Percentiles rank a stretch among this genome's conserved stretches.
phyloP scores from a whole-genome alignment of 2,113 vertebrate species.

The Embiotoca jacksoni region DNA sequence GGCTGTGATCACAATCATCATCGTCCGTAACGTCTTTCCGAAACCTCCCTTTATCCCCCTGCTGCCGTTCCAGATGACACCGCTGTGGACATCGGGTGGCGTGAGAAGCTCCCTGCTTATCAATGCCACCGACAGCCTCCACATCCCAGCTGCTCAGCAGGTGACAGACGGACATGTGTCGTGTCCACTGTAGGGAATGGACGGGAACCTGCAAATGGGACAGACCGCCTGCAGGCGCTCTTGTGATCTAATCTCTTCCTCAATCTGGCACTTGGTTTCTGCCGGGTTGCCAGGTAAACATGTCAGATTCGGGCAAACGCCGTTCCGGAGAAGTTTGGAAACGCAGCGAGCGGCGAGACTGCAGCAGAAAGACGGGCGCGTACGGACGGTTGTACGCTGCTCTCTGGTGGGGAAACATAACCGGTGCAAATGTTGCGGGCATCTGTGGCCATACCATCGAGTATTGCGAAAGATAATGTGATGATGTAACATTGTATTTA shows the following conservation, averaged over 20 bases:
- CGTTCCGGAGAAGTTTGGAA: not conserved
- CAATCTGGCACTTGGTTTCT: conserved; percentile 58
- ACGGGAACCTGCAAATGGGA: conserved; percentile 8
- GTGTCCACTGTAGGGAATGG: not conserved
- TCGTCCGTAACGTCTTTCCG: not conserved
- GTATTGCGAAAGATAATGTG: not conserved
- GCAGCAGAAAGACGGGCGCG: not conserved
- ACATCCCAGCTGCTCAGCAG: conserved; percentile 33
- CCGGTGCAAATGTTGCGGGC: not conserved
- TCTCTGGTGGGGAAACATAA: conserved; percentile 57
- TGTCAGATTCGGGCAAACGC: conserved; percentile 1
- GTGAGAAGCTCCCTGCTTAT: not conserved
- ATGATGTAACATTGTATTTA: too few species aligned
- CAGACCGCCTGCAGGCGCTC: conserved; percentile 37
- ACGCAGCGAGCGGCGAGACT: not conserved
- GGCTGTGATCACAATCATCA: not conserved
- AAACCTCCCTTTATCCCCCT: not conserved
- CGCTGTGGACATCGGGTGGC: conserved; percentile 17
- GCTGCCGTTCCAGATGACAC: not conserved
- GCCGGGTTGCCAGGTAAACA: conserved; percentile 36
- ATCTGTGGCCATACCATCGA: not conserved
- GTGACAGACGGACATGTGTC: conserved; percentile 22
- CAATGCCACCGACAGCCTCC: conserved; percentile 11
- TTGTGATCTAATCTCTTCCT: conserved; percentile 45
- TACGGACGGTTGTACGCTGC: conserved; percentile 16